These are phyloP conservation scores for Tachina fera DNA, from an alignment of 2,888 invertebrate genomes.

Conservation along the genomic window DNA sequence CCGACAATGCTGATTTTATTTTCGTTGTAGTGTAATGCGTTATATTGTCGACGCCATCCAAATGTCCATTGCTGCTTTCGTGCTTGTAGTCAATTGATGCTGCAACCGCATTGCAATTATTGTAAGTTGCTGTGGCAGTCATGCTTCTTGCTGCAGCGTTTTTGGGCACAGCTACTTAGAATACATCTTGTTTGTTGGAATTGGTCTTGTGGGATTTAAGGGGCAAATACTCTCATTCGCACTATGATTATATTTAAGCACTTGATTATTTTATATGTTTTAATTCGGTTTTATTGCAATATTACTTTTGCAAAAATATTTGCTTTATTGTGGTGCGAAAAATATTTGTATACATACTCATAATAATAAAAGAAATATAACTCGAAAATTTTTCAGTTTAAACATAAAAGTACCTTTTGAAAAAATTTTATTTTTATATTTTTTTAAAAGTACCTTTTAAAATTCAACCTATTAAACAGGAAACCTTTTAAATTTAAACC, in stretches of 20 bases:
- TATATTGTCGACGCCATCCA: conserved; percentile 20
- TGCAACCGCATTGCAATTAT: conserved; percentile 2
- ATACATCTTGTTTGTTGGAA: conserved; percentile 36
- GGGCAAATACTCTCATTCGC: conserved; percentile 29
- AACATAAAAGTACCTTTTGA: background rate
- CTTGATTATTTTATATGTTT: conserved; percentile 48
- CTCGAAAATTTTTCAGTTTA: conserved; percentile 1
- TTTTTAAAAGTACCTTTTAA: background rate
- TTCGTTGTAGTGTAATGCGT: background rate
- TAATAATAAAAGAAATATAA: conserved; percentile 28
- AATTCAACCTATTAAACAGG: too few species aligned
- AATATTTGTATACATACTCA: conserved; percentile 30
- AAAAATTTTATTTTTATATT: background rate
- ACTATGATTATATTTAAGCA: conserved; percentile 53
- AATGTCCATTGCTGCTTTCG: conserved; percentile 17
- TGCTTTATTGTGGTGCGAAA: conserved; percentile 62
- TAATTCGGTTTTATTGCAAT: background rate
- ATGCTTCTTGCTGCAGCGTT: conserved; percentile 38
- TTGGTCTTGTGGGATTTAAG: conserved; percentile 35
- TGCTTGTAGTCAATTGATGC: conserved; percentile 36
- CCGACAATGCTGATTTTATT: conserved; percentile 30
- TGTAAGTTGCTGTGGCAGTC: conserved; percentile 32
- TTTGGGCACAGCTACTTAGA: conserved; percentile 32
- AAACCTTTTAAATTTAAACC: too few species aligned
- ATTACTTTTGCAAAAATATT: conserved; percentile 26